These are phyloP conservation scores for Rhingia rostrata DNA, from an alignment of 2,888 invertebrate species.

Conservation along the genomic window DNA sequence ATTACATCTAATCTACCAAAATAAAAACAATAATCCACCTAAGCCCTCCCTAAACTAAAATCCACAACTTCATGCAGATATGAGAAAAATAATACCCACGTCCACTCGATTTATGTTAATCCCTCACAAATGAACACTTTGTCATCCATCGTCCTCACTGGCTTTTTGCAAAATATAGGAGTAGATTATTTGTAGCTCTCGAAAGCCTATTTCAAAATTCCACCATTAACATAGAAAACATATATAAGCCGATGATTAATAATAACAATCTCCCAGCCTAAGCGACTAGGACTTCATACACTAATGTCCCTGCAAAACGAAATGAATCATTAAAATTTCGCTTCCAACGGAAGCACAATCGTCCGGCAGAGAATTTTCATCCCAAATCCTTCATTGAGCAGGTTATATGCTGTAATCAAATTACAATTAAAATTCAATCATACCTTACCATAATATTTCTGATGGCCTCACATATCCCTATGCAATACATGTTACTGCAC, in stretches of 20 bases:
- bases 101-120: constrained; percentile 13
- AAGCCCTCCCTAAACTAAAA: too few relatives aligned
- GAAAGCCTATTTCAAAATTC: background rate
- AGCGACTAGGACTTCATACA: background rate
- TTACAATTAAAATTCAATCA: constrained; percentile 57
- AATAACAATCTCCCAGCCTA: constrained; percentile 14
- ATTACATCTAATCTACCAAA: too few relatives aligned
- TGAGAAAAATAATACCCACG: background rate
- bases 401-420: constrained; percentile 28
- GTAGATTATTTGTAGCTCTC: background rate
- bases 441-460: background rate
- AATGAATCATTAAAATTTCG: constrained; percentile 16
- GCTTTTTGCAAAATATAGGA: constrained; percentile 2
- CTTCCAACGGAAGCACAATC: background rate
- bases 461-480: background rate
- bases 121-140: constrained; percentile 28
- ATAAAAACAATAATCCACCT: too few relatives aligned
- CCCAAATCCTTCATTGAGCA: constrained; percentile 10
- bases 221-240: background rate
- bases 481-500: background rate
- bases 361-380: background rate
- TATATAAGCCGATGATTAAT: constrained; percentile 38
- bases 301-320: background rate
- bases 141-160: background rate
- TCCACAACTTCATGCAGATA: background rate